Conservation (phyloP, 2,888 invertebrate genomes). For the Xiphydria camelus region DNA sequence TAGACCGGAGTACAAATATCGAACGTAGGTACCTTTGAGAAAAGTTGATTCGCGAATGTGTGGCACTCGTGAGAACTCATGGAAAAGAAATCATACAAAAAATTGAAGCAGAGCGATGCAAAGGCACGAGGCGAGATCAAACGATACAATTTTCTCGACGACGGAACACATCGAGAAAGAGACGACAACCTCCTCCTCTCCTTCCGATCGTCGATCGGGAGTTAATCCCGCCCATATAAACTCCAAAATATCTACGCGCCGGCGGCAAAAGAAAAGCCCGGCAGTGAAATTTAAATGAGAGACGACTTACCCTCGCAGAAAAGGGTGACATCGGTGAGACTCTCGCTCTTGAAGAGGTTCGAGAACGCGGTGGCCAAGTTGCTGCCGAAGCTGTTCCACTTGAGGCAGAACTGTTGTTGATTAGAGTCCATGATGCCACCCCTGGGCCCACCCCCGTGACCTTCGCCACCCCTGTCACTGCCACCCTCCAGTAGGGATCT, state of each 20-base stretch:
- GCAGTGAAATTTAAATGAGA: conserved; percentile 4
- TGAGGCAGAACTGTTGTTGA: conserved; percentile 92
- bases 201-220: background rate
- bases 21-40: no score
- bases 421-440: conserved; percentile 85
- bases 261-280: background rate
- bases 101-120: no score
- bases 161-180: no score
- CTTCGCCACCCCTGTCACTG: conserved; percentile 50
- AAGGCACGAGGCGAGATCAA: no score
- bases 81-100: no score
- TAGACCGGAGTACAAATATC: no score
- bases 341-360: conserved; percentile 90
- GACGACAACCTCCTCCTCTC: background rate
- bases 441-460: conserved; percentile 49
- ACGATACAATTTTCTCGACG: no score
- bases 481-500: conserved; percentile 47
- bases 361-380: conserved; percentile 91
- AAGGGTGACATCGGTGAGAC: conserved; percentile 88
- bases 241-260: background rate
- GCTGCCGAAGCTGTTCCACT: conserved; percentile 95
- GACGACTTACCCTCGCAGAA: conserved; percentile 86
- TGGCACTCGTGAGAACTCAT: no score
- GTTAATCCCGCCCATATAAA: background rate
- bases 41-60: no score